phyloP scores from a whole-genome alignment of 2,888 invertebrate genomes.

The Tetanocera ferruginea region DNA sequence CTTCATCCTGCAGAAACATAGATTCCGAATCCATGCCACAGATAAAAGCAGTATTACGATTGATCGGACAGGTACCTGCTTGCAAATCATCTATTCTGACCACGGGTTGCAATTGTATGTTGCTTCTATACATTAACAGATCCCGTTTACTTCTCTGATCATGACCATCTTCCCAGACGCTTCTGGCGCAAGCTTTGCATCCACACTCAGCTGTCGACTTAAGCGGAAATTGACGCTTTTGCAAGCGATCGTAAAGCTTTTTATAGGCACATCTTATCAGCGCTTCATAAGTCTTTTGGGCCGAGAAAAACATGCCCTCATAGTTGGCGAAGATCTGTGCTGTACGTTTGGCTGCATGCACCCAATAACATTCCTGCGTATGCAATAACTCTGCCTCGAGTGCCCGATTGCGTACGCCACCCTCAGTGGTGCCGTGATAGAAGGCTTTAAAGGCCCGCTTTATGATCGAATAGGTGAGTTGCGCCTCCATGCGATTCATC shows the following conservation, averaged over 20 bases:
- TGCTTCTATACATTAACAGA: constrained; percentile 43
- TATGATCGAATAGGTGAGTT: constrained; percentile 61
- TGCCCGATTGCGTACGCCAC: constrained; percentile 56
- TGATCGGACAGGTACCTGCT: constrained; percentile 38
- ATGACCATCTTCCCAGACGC: constrained; percentile 4
- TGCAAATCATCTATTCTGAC: constrained; percentile 55
- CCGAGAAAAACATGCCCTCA: constrained; percentile 57
- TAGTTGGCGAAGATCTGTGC: constrained; percentile 58
- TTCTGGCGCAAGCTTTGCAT: constrained; percentile 51
- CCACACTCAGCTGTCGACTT: constrained; percentile 48
- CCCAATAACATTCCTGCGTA: constrained; percentile 58
- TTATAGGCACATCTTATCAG: constrained; percentile 57
- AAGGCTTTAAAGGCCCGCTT: constrained; percentile 66
- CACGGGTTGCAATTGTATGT: constrained; percentile 49
- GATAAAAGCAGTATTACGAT: too few relatives aligned
- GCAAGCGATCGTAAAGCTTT: constrained; percentile 54
- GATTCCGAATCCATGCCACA: too few relatives aligned
- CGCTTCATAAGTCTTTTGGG: constrained; percentile 57
- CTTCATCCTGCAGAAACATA: background rate
- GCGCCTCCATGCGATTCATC: constrained; percentile 62
- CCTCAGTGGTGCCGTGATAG: constrained; percentile 57
- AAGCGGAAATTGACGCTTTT: constrained; percentile 49
- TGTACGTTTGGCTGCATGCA: constrained; percentile 62
- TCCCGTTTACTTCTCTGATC: constrained; percentile 41
- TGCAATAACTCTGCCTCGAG: constrained; percentile 56